Conservation (phyloP, 2,888 invertebrate species). For the Thymelicus acteon region DNA sequence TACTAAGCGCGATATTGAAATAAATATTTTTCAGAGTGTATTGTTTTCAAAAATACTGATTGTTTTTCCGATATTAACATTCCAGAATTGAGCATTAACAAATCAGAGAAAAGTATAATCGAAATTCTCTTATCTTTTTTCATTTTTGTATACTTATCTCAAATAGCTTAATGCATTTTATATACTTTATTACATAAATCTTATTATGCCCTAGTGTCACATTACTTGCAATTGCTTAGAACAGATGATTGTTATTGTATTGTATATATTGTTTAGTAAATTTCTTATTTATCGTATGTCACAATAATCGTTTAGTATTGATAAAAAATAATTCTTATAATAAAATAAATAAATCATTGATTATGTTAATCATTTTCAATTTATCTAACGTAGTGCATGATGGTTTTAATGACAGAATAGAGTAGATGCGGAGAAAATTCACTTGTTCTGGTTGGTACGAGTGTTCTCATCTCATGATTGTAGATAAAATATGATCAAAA, state of each 20-base stretch:
- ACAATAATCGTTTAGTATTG: slow-evolving; percentile 12
- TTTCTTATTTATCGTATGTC: slow-evolving; percentile 6
- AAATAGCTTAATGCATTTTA: background rate
- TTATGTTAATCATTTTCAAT: slow-evolving; percentile 2
- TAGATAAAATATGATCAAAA: too few relatives aligned
- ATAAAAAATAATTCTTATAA: slow-evolving; percentile 1
- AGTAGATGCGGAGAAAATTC: too few relatives aligned
- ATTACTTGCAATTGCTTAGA: slow-evolving; percentile 9
- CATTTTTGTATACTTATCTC: background rate
- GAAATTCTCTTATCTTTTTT: background rate
- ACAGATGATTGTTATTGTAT: slow-evolving; percentile 10
- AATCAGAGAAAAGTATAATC: background rate
- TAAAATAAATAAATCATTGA: background rate
- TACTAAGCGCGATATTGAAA: background rate
- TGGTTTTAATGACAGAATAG: too few relatives aligned
- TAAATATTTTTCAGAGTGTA: background rate
- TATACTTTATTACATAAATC: background rate
- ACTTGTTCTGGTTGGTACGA: too few relatives aligned
- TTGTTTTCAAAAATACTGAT: background rate
- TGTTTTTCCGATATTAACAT: slow-evolving; percentile 1
- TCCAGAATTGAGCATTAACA: slow-evolving; percentile 3
- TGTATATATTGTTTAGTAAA: slow-evolving; percentile 8
- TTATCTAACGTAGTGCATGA: background rate
- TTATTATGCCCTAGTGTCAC: background rate
- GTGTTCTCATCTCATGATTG: too few relatives aligned